Conservation (phyloP, 2,888 invertebrate species). For the Megastigmus dorsalis region DNA sequence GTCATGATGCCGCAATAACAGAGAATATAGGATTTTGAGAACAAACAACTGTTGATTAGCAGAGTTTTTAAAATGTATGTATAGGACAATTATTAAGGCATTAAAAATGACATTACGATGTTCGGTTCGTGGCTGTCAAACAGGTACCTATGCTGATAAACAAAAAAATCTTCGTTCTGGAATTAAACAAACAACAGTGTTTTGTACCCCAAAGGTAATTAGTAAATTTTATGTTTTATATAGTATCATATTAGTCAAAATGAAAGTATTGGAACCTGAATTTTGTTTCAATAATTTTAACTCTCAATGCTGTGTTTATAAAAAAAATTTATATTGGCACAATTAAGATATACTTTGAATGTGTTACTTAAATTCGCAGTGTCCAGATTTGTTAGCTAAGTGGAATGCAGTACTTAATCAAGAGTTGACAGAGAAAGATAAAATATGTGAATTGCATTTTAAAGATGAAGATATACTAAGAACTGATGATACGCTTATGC, state of each 20-base stretch:
- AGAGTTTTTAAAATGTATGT: too few relatives aligned
- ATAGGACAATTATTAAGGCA: too few relatives aligned
- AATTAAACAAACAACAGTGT: conserved; percentile 14
- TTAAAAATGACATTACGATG: neutral
- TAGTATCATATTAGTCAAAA: too few relatives aligned
- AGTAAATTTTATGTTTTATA: neutral
- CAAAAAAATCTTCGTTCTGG: neutral
- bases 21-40: too few relatives aligned
- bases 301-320: too few relatives aligned
- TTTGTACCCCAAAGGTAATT: conserved; percentile 25
- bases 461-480: conserved; percentile 1
- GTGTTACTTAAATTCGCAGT: conserved; percentile 1
- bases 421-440: neutral
- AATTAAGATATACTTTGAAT: neutral
- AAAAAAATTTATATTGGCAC: neutral
- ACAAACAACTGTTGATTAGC: too few relatives aligned
- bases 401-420: conserved; percentile 15
- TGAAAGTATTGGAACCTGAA: too few relatives aligned
- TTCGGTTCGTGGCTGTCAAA: conserved; percentile 5
- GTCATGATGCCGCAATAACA: too few relatives aligned
- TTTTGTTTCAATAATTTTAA: too few relatives aligned
- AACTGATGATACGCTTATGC: conserved; percentile 17
- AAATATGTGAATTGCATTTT: conserved; percentile 36
- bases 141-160: conserved; percentile 1
- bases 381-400: neutral